These are phyloP conservation scores for Drosophila suboccidentalis DNA, from an alignment of 2,888 invertebrate genomes.

Conservation along the genomic window DNA sequence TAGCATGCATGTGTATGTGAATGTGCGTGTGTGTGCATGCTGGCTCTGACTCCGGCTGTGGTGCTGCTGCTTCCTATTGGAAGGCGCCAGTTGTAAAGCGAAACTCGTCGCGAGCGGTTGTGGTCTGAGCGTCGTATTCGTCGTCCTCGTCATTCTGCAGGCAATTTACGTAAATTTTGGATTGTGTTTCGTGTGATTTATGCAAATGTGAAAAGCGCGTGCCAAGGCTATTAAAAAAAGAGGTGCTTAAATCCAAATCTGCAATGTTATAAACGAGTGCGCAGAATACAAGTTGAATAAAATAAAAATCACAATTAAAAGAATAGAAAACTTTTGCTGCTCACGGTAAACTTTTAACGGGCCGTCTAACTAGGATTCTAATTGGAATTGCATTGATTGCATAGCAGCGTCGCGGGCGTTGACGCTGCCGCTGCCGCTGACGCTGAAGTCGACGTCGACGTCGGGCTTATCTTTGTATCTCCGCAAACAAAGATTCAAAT, in stretches of 20 bases:
- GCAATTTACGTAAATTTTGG: conserved; percentile 58
- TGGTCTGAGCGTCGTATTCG: conserved; percentile 37
- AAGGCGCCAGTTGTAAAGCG: conserved; percentile 76
- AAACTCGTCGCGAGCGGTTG: conserved; percentile 76
- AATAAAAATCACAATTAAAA: conserved; percentile 4
- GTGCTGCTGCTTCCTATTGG: conserved; percentile 63
- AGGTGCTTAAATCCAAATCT: conserved; percentile 31
- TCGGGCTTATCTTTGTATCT: not conserved
- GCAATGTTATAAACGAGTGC: conserved; percentile 14
- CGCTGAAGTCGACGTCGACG: conserved; percentile 22
- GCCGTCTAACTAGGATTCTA: conserved; percentile 17
- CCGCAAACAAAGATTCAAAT: conserved; percentile 27
- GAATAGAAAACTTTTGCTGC: conserved; percentile 15
- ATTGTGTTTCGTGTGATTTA: conserved; percentile 24
- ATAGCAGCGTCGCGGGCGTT: conserved; percentile 6
- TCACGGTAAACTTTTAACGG: conserved; percentile 14
- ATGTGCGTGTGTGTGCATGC: conserved; percentile 2
- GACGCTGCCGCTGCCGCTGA: conserved; percentile 10
- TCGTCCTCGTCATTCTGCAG: conserved; percentile 20
- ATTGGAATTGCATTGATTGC: conserved; percentile 65
- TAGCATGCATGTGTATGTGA: conserved; percentile 7
- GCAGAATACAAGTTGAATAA: conserved; percentile 8
- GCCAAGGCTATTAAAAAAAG: conserved; percentile 20
- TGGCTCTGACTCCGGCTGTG: conserved; percentile 25
- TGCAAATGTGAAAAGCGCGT: conserved; percentile 44